Conservation (phyloP, 2,888 invertebrate genomes). For the Tiliacea aurago region DNA sequence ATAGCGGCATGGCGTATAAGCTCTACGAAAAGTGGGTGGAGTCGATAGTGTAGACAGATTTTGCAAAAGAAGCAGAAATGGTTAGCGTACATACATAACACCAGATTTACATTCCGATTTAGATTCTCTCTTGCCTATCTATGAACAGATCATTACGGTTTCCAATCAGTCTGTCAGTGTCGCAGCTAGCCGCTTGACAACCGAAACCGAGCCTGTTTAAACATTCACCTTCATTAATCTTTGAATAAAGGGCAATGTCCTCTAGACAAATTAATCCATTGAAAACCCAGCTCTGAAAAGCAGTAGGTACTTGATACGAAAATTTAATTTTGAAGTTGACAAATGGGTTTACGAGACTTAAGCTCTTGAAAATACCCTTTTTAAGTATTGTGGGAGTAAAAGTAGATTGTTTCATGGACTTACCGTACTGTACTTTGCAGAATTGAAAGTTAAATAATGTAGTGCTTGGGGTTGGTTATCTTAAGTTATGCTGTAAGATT, state of each 20-base stretch:
- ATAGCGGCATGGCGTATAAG: too few relatives aligned
- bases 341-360: constrained; percentile 47
- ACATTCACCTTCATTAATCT: constrained; percentile 62
- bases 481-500: not conserved
- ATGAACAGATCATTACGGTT: not conserved
- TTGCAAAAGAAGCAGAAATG: not conserved
- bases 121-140: not conserved
- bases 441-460: constrained; percentile 33
- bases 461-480: not conserved
- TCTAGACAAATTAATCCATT: constrained; percentile 57
- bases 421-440: constrained; percentile 12
- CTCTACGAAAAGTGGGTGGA: too few relatives aligned
- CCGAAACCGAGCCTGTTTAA: constrained; percentile 34
- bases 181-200: constrained; percentile 38
- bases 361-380: constrained; percentile 39
- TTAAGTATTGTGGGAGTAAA: constrained; percentile 23
- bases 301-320: constrained; percentile 49
- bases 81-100: not conserved
- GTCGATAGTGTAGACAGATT: not conserved
- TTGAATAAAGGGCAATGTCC: constrained; percentile 55
- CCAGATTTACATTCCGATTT: not conserved
- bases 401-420: constrained; percentile 33
- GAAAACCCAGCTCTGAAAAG: constrained; percentile 47
- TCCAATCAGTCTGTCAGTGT: constrained; percentile 30
- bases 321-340: constrained; percentile 57